Base-by-base conservation (phyloP, 2,113 vertebrate genomes). In the Carettochelys insculpta region DNA sequence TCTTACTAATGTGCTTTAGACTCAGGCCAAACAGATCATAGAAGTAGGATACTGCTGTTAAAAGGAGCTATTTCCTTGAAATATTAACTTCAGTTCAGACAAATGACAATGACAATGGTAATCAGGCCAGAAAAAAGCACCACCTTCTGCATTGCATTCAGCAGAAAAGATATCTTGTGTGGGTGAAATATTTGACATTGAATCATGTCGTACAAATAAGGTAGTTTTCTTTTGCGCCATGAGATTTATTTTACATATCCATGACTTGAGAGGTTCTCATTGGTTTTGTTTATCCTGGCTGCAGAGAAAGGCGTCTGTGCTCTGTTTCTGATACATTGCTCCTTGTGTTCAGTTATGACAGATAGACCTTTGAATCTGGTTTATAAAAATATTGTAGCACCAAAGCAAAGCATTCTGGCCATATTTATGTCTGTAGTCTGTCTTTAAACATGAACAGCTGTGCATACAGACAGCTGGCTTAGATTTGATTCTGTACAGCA, bases 361-460 rank as follows among this genome's bases (percentile, higher is more conserved):
- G 96, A 97, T 98, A 97, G 94, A 93, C 87, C 95, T 98, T 97
- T 97, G 97, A 97, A 96, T 93, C 17, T 31, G 50, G 88, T 94
- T 92, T 95, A 96, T 97, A 94, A 97, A 98, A 98, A 97, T 96
- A 94, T 92, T 96, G 77, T 81, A 95, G 94, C 94, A 97, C 92
- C 87, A 97, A 94, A 96, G 95, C 95, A 94, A 95, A 96, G 89
- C 90, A 95, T 94, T 96, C 93, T 97, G 93, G 87, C 94, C 90
- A 82, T 97, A 97, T 97, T 97, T 98, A 95, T 94, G 94, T 97
- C 96, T 97, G 52, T 97, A 93, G 96, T 97, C 95, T 94, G 80
- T 95, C 91, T 96, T 98, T 98, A 97, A 98, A 95, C 93, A 96
- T 52, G 95, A 98, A 94, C 97, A 98, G 97, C 97, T 98, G 97